phyloP scores from a whole-genome alignment of 2,113 vertebrate genomes.

The Oreocharis arfaki region DNA sequence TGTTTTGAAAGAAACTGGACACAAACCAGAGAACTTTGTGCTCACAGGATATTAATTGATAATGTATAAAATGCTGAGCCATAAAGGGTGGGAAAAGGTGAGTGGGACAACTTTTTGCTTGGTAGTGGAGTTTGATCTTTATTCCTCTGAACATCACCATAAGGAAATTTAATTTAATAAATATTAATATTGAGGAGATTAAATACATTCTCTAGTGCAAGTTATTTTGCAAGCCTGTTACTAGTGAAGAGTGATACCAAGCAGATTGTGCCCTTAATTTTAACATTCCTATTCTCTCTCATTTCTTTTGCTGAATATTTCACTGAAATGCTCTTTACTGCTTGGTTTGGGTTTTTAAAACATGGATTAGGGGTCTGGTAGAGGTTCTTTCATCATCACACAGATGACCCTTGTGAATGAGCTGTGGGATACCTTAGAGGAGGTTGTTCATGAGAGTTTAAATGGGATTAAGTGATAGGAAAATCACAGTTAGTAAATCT shows the following conservation, averaged over 20 bases:
- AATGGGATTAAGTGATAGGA: not conserved
- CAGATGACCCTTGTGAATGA: not conserved
- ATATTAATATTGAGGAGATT: not conserved
- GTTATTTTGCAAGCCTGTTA: not conserved
- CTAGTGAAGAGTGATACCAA: not conserved
- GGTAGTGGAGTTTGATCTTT: not conserved
- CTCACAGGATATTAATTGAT: not conserved
- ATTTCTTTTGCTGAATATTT: not conserved
- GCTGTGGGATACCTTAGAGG: not conserved
- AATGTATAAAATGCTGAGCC: not conserved
- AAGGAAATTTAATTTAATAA: not conserved
- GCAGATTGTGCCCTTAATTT: not conserved
- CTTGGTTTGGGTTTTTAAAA: not conserved
- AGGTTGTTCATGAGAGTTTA: not conserved
- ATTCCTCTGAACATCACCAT: not conserved
- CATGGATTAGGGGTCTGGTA: not conserved
- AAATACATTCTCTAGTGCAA: not conserved
- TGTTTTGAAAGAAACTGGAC: not conserved
- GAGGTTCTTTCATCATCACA: not conserved
- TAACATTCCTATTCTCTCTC: not conserved
- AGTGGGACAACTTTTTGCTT: not conserved
- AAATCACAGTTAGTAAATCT: slow-evolving; percentile 30
- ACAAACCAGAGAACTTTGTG: not conserved
- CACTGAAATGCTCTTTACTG: not conserved
- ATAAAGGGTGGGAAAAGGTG: not conserved